Base-by-base conservation (phyloP, 2,113 vertebrate species). In the Capreolus pygargus region DNA sequence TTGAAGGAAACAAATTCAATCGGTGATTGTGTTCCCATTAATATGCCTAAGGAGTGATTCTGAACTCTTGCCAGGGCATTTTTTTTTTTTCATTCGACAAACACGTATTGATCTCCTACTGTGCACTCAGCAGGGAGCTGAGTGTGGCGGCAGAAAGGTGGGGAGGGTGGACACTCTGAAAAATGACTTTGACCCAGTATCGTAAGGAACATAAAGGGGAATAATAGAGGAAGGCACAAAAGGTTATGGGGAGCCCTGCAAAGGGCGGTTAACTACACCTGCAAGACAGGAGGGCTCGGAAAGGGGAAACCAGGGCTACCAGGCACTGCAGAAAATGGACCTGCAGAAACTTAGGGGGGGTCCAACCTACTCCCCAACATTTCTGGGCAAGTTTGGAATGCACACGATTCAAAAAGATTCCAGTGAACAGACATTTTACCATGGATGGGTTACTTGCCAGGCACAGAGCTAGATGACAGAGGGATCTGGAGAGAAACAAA, bases 1-100 rank as follows among this genome's bases (percentile, higher is more conserved):
- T 96, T 50, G 95, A 96, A 94, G 96, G 96, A 98, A 97, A 61
- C 74, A 64, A 67, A 92, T 91, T 98, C 97, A 96, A 91, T 92
- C 21, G 52, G 93, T 55, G 39, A 97, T 95, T 97, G 86, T 96
- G 76, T 84, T 94, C 86, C 81, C 60, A 39, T 58, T 88, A 74
- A 91, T 89, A 74, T 76, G 78, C 74, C 89, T 79, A 47, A 96
- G 93, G 86, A 96, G 78, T 76, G 91, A 93, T 67, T 96, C 90
- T 88, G 67, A 50, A 57, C 47, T 95, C 94, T 45, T 21, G 89
- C 94, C 96, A 86, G 88, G 28, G 17, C 84, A 5, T 70, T 74
- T 97, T 86, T 94, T 79, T 79, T 58, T 97, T 86, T 93, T 89
- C 61, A 98, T 86, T 97, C 90, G 78, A 78, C 92, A 95, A 97